Evolutionary conservation across 2,797 vertebrate genomes (phyloP).

Genomic region (Siniperca scherzeri): DNA sequence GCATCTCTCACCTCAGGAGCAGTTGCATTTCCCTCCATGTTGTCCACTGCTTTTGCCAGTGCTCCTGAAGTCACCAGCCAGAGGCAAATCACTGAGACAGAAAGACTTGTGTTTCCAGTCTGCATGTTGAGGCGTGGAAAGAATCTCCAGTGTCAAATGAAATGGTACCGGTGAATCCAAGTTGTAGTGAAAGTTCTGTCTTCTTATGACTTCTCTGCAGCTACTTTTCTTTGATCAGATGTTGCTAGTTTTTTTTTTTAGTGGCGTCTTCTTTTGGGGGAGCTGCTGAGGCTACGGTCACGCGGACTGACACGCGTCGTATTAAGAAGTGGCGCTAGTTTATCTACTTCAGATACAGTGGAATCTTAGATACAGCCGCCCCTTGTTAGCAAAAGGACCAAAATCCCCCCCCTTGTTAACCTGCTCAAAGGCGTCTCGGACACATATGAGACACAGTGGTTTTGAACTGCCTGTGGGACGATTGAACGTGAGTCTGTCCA

Average conservation of each 20-base stretch:
- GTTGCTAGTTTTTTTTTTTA: not conserved
- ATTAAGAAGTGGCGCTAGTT: too few relatives aligned
- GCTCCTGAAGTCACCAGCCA: conserved; percentile 7
- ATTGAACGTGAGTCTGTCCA: too few relatives aligned
- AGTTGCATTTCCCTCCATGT: conserved; percentile 1
- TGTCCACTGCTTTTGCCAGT: not conserved
- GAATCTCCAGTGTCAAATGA: rapidly evolving
- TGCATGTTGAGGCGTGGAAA: conserved; percentile 11
- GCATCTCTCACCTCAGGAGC: conserved; percentile 38
- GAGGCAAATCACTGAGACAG: not conserved
- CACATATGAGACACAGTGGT: too few relatives aligned
- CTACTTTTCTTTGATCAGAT: not conserved
- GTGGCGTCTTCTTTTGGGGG: not conserved
- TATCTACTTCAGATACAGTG: too few relatives aligned
- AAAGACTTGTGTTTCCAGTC: not conserved
- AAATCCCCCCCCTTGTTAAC: too few relatives aligned
- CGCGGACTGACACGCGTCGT: too few relatives aligned
- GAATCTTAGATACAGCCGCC: too few relatives aligned
- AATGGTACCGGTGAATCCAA: not conserved
- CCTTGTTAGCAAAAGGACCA: too few relatives aligned
- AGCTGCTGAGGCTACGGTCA: not conserved
- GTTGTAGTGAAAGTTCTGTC: not conserved
- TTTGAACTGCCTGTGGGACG: too few relatives aligned
- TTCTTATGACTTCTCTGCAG: not conserved
- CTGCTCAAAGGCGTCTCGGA: too few relatives aligned